Base-by-base conservation (phyloP, 1,140 invertebrate species). In the Heliconius eleuchia region DNA sequence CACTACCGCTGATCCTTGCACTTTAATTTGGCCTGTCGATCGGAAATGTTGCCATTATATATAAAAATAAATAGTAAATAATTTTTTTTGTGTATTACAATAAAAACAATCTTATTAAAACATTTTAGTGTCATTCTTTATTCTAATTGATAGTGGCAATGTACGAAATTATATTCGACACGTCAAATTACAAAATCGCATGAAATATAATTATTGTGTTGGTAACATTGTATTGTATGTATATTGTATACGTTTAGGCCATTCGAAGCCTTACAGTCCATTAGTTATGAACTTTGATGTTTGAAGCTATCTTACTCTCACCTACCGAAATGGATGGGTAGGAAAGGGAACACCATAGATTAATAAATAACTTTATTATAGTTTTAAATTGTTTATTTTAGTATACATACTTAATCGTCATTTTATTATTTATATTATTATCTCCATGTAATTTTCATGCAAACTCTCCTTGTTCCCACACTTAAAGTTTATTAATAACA, bases 1-100 rank as follows among this genome's bases (percentile, higher is more conserved):
- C 86, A 90, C 89, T 91, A 85, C 85, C 87, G 89, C 87, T 92
- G 89, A 88, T 91, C 90, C 91, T 90, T 92, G 91, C 91, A 94
- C 91, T 87, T 84, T 85, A 74, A 77, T 81, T 84, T 83, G 81
- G 83, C 85, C 82, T 89, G 87, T 87, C 89, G 86, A 91, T 85
- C 83, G 83, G 83, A 77, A 84, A 83, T 23, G 23, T 27, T 66
- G 60, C 60, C 60, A 66, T 27, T 66, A 30, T 6, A 27, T 19
- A 55, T 18, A 0, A 55, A 55, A 19, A 55, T 19, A 4, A 16
- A 46, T 16, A 52, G 5, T 52, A 1, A 52, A 52, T 7, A 52
- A 0, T 7, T 6, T 0, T 34, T 34, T 71, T 30, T 19, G 37
- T 71, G n/a, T 52, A 46, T 46, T 46, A 46, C 50, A 52, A 19